Evolutionary conservation across 2,113 vertebrate genomes (phyloP).

Genomic region (Otis tarda): DNA sequence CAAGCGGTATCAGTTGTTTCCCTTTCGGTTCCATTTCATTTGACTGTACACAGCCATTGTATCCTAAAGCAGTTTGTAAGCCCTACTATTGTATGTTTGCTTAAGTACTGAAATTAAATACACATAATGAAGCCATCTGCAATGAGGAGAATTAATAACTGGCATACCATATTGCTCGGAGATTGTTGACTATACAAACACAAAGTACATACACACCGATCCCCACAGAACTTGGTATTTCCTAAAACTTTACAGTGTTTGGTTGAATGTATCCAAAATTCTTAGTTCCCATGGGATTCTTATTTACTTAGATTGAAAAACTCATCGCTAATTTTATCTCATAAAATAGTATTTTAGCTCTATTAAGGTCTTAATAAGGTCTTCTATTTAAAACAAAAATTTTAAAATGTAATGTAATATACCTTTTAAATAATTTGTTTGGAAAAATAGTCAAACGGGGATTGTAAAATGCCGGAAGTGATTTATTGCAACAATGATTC

Average conservation of each 20-base stretch:
- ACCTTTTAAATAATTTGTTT: conserved; percentile 3
- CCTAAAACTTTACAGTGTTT: conserved; percentile 30
- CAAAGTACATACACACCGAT: not conserved
- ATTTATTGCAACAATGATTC: not conserved
- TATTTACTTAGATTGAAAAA: conserved; percentile 47
- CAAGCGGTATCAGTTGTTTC: conserved; percentile 28
- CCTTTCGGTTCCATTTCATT: conserved; percentile 26
- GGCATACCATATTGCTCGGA: conserved; percentile 69
- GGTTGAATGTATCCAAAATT: conserved; percentile 54
- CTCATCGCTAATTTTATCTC: not conserved
- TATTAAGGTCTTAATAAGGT: not conserved
- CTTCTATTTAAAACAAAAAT: not conserved
- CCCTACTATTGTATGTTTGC: conserved; percentile 56
- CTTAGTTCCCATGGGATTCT: conserved; percentile 38
- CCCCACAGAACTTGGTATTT: conserved; percentile 45
- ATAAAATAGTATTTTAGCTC: not conserved
- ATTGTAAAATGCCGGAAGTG: not conserved
- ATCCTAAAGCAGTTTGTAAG: conserved; percentile 55
- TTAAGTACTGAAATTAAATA: conserved; percentile 69
- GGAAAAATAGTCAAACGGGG: conserved; percentile 5
- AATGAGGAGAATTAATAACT: conserved; percentile 68
- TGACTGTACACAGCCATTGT: not conserved
- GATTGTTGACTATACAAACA: conserved; percentile 68
- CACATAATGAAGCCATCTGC: conserved; percentile 67
- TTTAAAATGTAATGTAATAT: not conserved